Evolutionary conservation across 2,797 vertebrate genomes (phyloP).

Genomic region (Myotis daubentonii): DNA sequence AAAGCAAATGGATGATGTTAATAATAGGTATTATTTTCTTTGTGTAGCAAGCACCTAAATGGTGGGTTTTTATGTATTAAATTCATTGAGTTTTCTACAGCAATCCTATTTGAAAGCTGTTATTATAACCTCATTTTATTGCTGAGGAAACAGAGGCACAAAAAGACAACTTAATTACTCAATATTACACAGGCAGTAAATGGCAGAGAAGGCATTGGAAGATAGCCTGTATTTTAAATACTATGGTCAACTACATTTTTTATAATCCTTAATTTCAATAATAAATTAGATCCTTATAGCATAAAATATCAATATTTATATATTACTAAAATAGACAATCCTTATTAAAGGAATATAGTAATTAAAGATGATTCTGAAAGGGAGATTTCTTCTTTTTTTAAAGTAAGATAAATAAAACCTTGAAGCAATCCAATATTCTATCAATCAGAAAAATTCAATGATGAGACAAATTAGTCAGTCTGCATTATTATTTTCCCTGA

Average conservation of each 20-base stretch:
- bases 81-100: not conserved
- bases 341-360: not conserved
- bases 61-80: not conserved
- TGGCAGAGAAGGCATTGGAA: not conserved
- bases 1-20: not conserved
- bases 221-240: not conserved
- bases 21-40: not conserved
- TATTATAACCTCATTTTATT: not conserved
- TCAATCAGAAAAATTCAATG: not conserved
- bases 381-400: not conserved
- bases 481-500: not conserved
- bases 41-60: not conserved
- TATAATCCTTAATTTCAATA: not conserved
- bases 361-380: constrained; percentile 5
- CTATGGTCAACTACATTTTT: not conserved
- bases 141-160: not conserved
- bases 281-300: not conserved
- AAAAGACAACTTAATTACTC: not conserved
- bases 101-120: not conserved
- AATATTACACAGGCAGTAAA: not conserved
- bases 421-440: not conserved
- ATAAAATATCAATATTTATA: not conserved
- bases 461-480: not conserved
- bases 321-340: not conserved
- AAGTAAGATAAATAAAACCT: not conserved